These are phyloP conservation scores for Drosophila teissieri DNA, from an alignment of 1,140 invertebrate genomes.

Conservation along the genomic window DNA sequence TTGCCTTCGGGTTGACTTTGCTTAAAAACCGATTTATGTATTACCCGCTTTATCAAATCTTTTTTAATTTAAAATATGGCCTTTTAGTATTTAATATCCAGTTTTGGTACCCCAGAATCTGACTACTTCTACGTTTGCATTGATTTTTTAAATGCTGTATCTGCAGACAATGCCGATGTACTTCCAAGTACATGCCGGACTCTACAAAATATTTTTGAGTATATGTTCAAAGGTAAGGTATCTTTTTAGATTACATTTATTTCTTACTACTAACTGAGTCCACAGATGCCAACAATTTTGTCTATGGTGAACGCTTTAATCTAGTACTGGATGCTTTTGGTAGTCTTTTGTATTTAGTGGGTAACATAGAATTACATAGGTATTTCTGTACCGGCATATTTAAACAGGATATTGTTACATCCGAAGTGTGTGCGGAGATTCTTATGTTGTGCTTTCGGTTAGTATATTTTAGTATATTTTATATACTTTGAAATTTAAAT, in stretches of 20 bases:
- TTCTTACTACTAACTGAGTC: not conserved
- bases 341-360: constrained; percentile 26
- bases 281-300: constrained; percentile 49
- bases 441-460: constrained; percentile 57
- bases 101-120: not conserved
- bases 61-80: not conserved
- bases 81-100: constrained; percentile 6
- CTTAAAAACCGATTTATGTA: no score
- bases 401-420: constrained; percentile 33
- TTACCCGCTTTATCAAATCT: no score
- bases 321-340: constrained; percentile 44
- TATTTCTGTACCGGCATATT: constrained; percentile 51
- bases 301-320: constrained; percentile 34
- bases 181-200: constrained; percentile 17
- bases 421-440: constrained; percentile 57
- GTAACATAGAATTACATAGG: constrained; percentile 5
- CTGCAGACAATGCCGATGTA: constrained; percentile 18
- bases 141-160: constrained; percentile 34
- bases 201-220: constrained; percentile 49
- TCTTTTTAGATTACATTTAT: not conserved
- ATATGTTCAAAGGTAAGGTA: constrained; percentile 42
- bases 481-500: not conserved
- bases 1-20: not conserved
- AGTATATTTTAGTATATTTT: not conserved
- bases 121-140: constrained; percentile 40